A percentile compares a stretch with the other conserved stretches of the same genome.
Evolutionary conservation across 1,140 invertebrate species (phyloP).

Genomic region (Drosophila paulistorum): DNA sequence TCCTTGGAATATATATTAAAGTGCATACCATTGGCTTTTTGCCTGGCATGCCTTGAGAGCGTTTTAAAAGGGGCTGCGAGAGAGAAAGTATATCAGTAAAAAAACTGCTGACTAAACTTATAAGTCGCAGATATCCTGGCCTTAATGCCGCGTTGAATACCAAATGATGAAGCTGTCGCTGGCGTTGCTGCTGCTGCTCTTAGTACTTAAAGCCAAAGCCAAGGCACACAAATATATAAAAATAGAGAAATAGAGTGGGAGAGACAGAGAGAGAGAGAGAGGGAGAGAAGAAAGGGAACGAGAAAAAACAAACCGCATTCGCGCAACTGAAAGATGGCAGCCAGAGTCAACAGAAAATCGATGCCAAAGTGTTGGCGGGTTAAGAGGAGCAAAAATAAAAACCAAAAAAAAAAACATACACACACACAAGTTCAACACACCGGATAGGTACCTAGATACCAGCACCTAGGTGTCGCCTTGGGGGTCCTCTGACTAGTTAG

Average conservation of each 20-base stretch:
- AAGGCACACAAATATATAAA: not conserved
- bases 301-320: slow-evolving; percentile 62
- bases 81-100: slow-evolving; percentile 43
- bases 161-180: slow-evolving; percentile 65
- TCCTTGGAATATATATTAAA: slow-evolving; percentile 53
- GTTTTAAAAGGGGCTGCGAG: slow-evolving; percentile 56
- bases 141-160: slow-evolving; percentile 78
- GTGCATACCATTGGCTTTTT: slow-evolving; percentile 39
- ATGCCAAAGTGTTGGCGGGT: slow-evolving; percentile 70
- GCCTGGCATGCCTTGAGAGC: slow-evolving; percentile 31
- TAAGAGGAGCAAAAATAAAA: slow-evolving; percentile 54
- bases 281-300: not conserved
- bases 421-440: slow-evolving; percentile 17
- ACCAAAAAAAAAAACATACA: not conserved
- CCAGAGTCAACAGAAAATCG: slow-evolving; percentile 57
- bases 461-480: slow-evolving; percentile 57
- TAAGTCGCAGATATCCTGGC: slow-evolving; percentile 81
- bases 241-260: not conserved
- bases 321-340: slow-evolving; percentile 55
- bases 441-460: slow-evolving; percentile 47
- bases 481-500: slow-evolving; percentile 56
- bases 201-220: slow-evolving; percentile 9
- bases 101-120: slow-evolving; percentile 74
- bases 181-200: slow-evolving; percentile 13
- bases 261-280: not conserved